phyloP scores from a whole-genome alignment of 2,797 vertebrate species.

The Chelidonichthys spinosus region DNA sequence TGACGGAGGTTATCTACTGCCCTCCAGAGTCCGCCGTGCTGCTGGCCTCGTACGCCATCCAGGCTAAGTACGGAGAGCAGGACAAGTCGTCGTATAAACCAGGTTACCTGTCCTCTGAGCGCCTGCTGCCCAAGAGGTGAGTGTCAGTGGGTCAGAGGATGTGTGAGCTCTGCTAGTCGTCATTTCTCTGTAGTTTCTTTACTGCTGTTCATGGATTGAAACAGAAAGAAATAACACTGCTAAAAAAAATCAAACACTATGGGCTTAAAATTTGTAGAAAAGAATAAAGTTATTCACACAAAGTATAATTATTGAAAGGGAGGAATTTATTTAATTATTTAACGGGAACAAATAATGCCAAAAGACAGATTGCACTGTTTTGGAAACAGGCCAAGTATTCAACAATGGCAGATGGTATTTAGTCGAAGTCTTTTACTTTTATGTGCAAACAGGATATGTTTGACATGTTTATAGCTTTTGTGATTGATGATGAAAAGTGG shows the following conservation, averaged over 20 bases:
- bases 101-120: slow-evolving; percentile 90
- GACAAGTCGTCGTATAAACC: slow-evolving; percentile 81
- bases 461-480: not conserved
- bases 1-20: slow-evolving; percentile 92
- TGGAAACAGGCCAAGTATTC: not conserved
- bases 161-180: not conserved
- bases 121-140: slow-evolving; percentile 93
- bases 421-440: not conserved
- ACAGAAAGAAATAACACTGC: not conserved
- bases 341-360: not conserved
- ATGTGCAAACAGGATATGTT: too few relatives aligned
- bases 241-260: not conserved
- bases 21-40: slow-evolving; percentile 96
- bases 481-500: not conserved
- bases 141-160: not conserved
- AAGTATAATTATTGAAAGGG: too few relatives aligned
- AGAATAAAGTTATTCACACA: too few relatives aligned
- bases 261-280: too few relatives aligned
- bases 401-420: not conserved
- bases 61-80: slow-evolving; percentile 94
- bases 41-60: slow-evolving; percentile 94
- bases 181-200: not conserved
- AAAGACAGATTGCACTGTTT: not conserved
- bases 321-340: too few relatives aligned
- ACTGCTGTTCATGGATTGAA: too few relatives aligned